Evolutionary conservation across 2,113 vertebrate genomes (phyloP).

Genomic region (Chiloscyllium plagiosum): DNA sequence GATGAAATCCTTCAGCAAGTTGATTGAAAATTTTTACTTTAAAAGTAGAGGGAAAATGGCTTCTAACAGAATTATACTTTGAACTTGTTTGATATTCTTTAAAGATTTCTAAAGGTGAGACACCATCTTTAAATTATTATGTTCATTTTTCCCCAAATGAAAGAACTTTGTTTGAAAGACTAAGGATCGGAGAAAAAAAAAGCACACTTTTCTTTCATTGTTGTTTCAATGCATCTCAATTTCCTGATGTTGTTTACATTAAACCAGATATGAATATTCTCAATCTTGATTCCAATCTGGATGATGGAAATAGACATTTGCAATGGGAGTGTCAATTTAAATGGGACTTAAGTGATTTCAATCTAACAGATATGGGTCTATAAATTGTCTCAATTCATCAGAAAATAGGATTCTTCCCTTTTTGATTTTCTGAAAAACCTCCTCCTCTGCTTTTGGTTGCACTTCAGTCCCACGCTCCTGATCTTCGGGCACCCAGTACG

Average conservation of each 20-base stretch:
- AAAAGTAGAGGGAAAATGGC: neutral
- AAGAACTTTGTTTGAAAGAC: neutral
- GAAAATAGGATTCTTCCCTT: neutral
- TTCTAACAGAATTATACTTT: neutral
- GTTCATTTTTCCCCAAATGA: neutral
- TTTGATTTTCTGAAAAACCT: no score
- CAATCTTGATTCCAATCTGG: neutral
- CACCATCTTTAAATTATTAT: no score
- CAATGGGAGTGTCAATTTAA: neutral
- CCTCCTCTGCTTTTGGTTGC: no score
- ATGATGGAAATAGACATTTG: neutral
- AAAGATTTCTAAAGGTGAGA: neutral
- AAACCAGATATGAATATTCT: neutral
- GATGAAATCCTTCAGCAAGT: neutral
- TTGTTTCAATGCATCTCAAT: neutral
- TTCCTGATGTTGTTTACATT: neutral
- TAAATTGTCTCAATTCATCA: neutral
- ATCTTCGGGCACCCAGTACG: no score
- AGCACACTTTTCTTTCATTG: neutral
- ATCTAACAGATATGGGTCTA: neutral
- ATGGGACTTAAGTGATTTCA: neutral
- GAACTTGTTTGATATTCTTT: neutral
- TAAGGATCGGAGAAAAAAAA: neutral
- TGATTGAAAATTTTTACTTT: neutral
- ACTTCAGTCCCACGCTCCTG: no score